Conservation (phyloP, 2,888 invertebrate genomes). For the Plagiodera versicolora region DNA sequence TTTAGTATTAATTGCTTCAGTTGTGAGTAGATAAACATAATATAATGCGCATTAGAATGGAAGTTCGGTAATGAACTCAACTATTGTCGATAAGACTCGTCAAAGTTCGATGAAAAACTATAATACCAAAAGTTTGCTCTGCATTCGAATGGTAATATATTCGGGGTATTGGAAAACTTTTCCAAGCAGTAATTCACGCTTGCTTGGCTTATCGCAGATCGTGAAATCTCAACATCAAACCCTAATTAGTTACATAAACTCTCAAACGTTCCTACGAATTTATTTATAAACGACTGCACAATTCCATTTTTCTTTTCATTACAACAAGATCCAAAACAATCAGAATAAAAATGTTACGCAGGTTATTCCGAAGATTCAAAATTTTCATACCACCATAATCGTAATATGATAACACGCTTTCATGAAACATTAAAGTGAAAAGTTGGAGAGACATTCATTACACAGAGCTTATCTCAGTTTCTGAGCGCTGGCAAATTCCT, state of each 20-base stretch:
- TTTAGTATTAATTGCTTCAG: no score
- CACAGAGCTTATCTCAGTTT: no score
- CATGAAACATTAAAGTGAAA: no score
- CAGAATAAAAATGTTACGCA: no score
- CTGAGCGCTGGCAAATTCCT: no score
- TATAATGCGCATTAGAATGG: neutral
- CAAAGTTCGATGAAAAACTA: neutral
- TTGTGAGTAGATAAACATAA: neutral
- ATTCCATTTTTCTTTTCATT: no score
- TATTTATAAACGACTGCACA: no score
- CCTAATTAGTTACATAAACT: neutral
- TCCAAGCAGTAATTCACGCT: slow-evolving; percentile 6
- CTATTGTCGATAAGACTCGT: neutral
- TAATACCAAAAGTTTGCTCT: neutral
- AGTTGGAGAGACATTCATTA: no score
- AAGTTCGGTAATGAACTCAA: neutral
- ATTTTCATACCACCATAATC: no score
- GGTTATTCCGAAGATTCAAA: no score
- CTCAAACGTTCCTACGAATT: neutral
- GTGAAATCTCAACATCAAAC: slow-evolving; percentile 2
- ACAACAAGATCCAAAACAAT: no score
- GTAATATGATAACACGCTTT: no score
- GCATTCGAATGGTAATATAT: slow-evolving; percentile 11
- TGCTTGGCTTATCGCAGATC: neutral
- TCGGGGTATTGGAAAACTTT: slow-evolving; percentile 12